Evolutionary conservation across 2,888 invertebrate species (phyloP).

Genomic region (Heliconius hortense): DNA sequence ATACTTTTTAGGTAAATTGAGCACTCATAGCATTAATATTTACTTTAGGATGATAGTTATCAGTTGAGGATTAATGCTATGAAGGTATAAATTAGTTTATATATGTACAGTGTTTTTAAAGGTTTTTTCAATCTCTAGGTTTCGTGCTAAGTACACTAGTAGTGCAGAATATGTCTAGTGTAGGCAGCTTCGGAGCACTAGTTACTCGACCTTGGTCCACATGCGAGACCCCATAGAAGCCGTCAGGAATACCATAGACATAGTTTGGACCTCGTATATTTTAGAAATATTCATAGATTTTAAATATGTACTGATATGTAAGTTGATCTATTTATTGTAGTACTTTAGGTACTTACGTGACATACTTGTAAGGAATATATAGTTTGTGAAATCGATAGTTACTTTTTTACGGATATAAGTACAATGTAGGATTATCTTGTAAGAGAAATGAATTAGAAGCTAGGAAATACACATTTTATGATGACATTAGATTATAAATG

Average conservation of each 20-base stretch:
- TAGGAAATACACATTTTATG: slow-evolving; percentile 65
- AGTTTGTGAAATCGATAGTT: slow-evolving; percentile 65
- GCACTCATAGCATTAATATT: slow-evolving; percentile 77
- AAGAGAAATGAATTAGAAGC: slow-evolving; percentile 65
- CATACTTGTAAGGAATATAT: slow-evolving; percentile 73
- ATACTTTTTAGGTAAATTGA: slow-evolving; percentile 34
- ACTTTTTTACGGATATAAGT: slow-evolving; percentile 71
- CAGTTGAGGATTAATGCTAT: slow-evolving; percentile 76
- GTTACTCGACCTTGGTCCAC: slow-evolving; percentile 78
- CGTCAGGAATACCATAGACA: slow-evolving; percentile 75
- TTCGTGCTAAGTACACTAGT: slow-evolving; percentile 83
- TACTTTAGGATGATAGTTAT: slow-evolving; percentile 51
- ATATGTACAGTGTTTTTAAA: slow-evolving; percentile 63
- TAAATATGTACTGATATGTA: slow-evolving; percentile 77
- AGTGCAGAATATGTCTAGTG: slow-evolving; percentile 80
- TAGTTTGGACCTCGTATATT: slow-evolving; percentile 69
- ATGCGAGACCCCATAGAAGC: slow-evolving; percentile 77
- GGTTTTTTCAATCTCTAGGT: slow-evolving; percentile 82
- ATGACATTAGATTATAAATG: slow-evolving; percentile 59
- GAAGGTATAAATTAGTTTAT: slow-evolving; percentile 61
- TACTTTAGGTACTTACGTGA: slow-evolving; percentile 77
- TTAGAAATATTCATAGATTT: slow-evolving; percentile 68
- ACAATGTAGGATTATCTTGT: slow-evolving; percentile 75
- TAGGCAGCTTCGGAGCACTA: slow-evolving; percentile 82
- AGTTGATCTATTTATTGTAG: slow-evolving; percentile 81